Evolutionary conservation across 2,888 invertebrate species (phyloP), one percentile per base, ranked within the genome.

Genomic region (Latrodectus elegans): DNA sequence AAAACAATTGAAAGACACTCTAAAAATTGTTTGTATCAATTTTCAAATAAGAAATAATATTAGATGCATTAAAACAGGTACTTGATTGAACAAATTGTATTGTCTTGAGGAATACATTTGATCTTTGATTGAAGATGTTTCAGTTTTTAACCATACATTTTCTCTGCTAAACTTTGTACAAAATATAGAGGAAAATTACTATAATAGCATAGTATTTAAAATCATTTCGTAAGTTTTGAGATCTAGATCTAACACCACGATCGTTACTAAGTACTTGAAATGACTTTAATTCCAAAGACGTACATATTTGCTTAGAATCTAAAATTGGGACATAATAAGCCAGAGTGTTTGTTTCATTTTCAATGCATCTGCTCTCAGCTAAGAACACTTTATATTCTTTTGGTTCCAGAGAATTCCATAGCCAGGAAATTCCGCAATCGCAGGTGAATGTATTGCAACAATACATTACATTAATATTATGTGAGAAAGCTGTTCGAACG

Each of bases 371-470:
- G 49, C 60, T 74, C 12, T 68, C 53, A 73, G 38, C 49, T 8
- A 72, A 52, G 52, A 73, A 38, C 4, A 38, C 38, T 17, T 51
- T 26, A 52, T 71, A 55, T 26, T 38, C 11, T 52, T 67, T 4
- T 22, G 15, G 4, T 22, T 74, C 14, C 12, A 53, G 52, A 10
- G 52, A 8, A 15, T 38, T 49, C 79, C 73, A 85, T 53, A 85
- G 8, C 85, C 85, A 85, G 51, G 26, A 85, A 11, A 79, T 26
- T 14, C 55, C 67, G 38, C 85, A 85, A 17, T 85, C 70, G 17
- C 85, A 85, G 8, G 52, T 55, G 17, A 79, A 79, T 26, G n/a
- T 55, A n/a, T 79, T 79, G 26, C 75, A 79, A 26, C 74, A 79
- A 49, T 64, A 64, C 1, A 65, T 67, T 8, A 55, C 10, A 14